These are phyloP conservation scores for Sternarchorhynchus goeldii DNA, from an alignment of 2,797 vertebrate species.

Conservation along the genomic window DNA sequence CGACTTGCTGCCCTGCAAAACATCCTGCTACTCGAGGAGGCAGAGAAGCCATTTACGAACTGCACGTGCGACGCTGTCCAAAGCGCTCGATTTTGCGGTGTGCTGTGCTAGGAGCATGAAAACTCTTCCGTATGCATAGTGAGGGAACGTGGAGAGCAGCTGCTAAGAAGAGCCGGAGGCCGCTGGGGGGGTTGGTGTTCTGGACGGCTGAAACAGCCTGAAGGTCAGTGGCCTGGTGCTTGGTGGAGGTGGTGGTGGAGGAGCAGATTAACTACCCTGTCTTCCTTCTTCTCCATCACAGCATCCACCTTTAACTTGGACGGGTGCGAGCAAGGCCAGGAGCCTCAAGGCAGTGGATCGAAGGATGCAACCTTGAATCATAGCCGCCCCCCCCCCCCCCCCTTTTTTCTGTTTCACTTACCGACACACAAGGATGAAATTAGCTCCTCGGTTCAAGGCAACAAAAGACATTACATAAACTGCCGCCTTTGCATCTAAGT, in stretches of 20 bases:
- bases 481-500: not conserved
- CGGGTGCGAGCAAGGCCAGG: constrained; percentile 5
- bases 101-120: too few relatives aligned
- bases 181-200: not conserved
- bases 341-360: constrained; percentile 11
- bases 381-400: too few relatives aligned
- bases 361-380: constrained; percentile 20
- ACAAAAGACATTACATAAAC: constrained; percentile 18
- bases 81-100: too few relatives aligned
- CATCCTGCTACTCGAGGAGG: constrained; percentile 17
- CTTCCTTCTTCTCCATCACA: not conserved
- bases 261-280: constrained; percentile 31
- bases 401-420: not conserved
- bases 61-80: not conserved
- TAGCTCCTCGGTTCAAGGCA: constrained; percentile 5
- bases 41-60: not conserved
- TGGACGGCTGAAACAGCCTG: constrained; percentile 9
- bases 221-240: not conserved
- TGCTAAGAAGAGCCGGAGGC: not conserved
- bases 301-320: constrained; percentile 11
- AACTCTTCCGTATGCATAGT: too few relatives aligned
- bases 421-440: not conserved
- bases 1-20: constrained; percentile 11
- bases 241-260: not conserved
- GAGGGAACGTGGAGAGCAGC: not conserved